Evolutionary conservation across 2,113 vertebrate genomes (phyloP).

Genomic region (Lathamus discolor): DNA sequence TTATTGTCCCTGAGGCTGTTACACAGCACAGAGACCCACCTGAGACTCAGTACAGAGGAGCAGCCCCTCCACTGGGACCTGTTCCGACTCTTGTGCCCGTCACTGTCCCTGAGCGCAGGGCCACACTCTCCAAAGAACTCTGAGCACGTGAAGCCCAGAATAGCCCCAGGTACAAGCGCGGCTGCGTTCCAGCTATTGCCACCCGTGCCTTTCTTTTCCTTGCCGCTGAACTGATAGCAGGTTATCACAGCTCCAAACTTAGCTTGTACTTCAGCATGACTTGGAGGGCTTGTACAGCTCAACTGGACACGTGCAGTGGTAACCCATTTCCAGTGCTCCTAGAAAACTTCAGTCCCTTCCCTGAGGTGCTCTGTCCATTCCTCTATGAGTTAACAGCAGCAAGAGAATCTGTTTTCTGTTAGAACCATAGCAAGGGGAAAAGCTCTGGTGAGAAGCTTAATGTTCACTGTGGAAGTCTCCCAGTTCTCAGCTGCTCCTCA

Average conservation of each 20-base stretch:
- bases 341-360: background rate
- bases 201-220: background rate
- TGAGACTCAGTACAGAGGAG: background rate
- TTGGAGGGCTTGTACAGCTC: background rate
- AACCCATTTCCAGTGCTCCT: background rate
- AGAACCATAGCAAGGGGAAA: background rate
- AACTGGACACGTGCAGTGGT: accelerated
- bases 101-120: background rate
- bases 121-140: background rate
- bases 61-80: background rate
- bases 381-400: background rate
- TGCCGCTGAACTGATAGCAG: background rate
- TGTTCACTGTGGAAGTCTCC: background rate
- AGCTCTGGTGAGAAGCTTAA: too few relatives aligned
- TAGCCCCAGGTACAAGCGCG: accelerated
- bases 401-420: background rate
- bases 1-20: accelerated
- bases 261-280: background rate
- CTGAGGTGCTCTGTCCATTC: background rate
- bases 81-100: background rate
- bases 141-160: accelerated
- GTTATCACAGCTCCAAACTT: background rate
- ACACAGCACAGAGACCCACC: accelerated
- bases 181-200: background rate
- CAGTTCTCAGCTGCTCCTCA: background rate